Evolutionary conservation across 2,888 invertebrate genomes (phyloP).

Genomic region (Leucophora obtusa): DNA sequence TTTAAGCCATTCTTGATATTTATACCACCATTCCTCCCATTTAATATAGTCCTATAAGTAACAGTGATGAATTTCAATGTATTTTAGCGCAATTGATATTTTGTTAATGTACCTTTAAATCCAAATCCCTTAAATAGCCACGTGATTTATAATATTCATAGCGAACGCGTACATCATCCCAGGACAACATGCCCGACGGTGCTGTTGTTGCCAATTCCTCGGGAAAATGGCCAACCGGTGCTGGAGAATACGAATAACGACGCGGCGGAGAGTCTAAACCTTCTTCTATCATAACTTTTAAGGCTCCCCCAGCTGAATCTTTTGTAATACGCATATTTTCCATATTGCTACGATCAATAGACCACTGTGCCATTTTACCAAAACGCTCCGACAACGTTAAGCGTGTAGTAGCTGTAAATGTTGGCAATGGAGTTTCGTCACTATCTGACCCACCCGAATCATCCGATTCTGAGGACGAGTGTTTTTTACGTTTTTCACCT

Average conservation of each 20-base stretch:
- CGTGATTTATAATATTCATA: constrained; percentile 94
- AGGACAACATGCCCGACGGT: constrained; percentile 85
- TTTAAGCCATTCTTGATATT: constrained; percentile 93
- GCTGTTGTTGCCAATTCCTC: constrained; percentile 87
- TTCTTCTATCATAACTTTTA: constrained; percentile 88
- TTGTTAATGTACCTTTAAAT: constrained; percentile 73
- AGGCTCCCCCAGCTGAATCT: constrained; percentile 84
- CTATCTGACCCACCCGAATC: constrained; percentile 82
- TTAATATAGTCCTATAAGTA: constrained; percentile 85
- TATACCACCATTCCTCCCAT: constrained; percentile 97
- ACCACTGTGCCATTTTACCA: constrained; percentile 95
- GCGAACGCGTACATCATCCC: constrained; percentile 93
- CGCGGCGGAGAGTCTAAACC: constrained; percentile 82
- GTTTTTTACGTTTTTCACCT: constrained; percentile 79
- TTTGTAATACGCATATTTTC: constrained; percentile 93
- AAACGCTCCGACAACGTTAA: constrained; percentile 91
- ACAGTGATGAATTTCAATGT: too few species aligned
- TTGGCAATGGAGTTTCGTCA: constrained; percentile 81
- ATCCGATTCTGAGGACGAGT: constrained; percentile 81
- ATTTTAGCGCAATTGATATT: too few species aligned
- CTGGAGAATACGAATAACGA: constrained; percentile 81
- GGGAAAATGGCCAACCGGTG: constrained; percentile 88
- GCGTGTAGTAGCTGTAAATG: constrained; percentile 82
- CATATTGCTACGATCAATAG: constrained; percentile 88
- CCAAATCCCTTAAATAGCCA: constrained; percentile 87